Evolutionary conservation across 2,888 invertebrate genomes (phyloP), one percentile per base, ranked within the genome.

Genomic region (Lycocerus yunnanus): DNA sequence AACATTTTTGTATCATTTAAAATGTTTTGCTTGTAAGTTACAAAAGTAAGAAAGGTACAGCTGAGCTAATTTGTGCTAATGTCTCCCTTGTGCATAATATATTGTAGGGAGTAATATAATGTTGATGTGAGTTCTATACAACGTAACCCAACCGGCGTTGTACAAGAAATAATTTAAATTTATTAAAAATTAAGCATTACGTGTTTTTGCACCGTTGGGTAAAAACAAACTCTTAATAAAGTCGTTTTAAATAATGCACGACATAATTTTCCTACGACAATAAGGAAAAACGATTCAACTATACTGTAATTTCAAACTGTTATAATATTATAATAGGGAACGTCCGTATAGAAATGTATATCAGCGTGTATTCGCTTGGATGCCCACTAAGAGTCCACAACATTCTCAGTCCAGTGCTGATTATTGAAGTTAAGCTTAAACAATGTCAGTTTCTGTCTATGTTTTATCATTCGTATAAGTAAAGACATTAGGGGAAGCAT

Each of bases 401-500:
- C 73, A 75, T 75, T 76, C 69, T 71, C 76, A 77, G 79, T 79
- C 76, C 77, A 58, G 73, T 74, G 72, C 75, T 70, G 73, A 72
- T 74, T 78, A 77, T 74, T 76, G 73, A 71, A 73, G 71, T 73
- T 76, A 72, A 73, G 71, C 74, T 76, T 69, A 75, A 74, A 78
- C 79, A 77, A 77, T 78, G 78, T 76, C 73, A 74, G 74, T 72
- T 75, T 73, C 74, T 73, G 76, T 72, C 69, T 74, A 73, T 77
- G 74, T 78, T 77, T 78, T 79, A 78, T 78, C 78, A 78, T 77
- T 76, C 70, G 74, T 68, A 76, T 72, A 77, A 79, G 79, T 76
- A 77, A 79, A 79, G 79, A 78, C 77, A 78, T 78, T 79, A 79
- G 78, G 78, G 77, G 78, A 79, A 77, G 77, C 78, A 78, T 79